Percentiles rank a stretch among this genome's conserved stretches.
Conservation (phyloP, 2,888 invertebrate species). For the Toxonevra muliebris region DNA sequence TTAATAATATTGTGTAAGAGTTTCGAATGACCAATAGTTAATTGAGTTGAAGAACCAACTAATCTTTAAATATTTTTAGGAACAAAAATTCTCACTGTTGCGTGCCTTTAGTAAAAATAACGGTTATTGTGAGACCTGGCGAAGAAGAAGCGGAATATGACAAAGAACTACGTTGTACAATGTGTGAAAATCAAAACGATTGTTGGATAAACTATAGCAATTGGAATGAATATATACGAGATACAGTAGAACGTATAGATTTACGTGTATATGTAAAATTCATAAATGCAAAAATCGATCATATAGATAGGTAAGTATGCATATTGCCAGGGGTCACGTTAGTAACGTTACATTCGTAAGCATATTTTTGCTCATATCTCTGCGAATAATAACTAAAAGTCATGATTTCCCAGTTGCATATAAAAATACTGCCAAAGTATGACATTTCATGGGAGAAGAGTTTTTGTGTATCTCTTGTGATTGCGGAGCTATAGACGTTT, state of each 20-base stretch:
- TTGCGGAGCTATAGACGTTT: too few species aligned
- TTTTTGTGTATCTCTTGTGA: too few species aligned
- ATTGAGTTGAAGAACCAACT: too few species aligned
- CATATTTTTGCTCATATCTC: too few species aligned
- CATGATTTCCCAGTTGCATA: too few species aligned
- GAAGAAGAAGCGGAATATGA: conserved; percentile 52
- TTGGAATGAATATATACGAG: conserved; percentile 45
- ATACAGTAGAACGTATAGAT: conserved; percentile 50
- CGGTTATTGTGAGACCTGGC: conserved; percentile 47
- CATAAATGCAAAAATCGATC: conserved; percentile 42
- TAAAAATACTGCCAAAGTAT: too few species aligned
- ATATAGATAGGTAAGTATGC: conserved; percentile 46
- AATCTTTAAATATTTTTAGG: too few species aligned
- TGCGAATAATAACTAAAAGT: too few species aligned
- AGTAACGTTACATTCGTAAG: too few species aligned
- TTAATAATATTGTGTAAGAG: conserved; percentile 50
- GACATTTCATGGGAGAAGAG: too few species aligned
- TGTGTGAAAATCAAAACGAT: conserved; percentile 31
- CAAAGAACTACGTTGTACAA: conserved; percentile 39
- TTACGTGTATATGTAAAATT: conserved; percentile 50
- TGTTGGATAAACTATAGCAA: conserved; percentile 48
- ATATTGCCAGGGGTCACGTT: too few species aligned
- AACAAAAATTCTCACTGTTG: conserved; percentile 38
- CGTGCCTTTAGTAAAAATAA: conserved; percentile 48
- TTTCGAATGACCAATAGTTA: too few species aligned